Evolutionary conservation across 2,797 vertebrate species (phyloP).

Genomic region (Macropus fuliginosus): DNA sequence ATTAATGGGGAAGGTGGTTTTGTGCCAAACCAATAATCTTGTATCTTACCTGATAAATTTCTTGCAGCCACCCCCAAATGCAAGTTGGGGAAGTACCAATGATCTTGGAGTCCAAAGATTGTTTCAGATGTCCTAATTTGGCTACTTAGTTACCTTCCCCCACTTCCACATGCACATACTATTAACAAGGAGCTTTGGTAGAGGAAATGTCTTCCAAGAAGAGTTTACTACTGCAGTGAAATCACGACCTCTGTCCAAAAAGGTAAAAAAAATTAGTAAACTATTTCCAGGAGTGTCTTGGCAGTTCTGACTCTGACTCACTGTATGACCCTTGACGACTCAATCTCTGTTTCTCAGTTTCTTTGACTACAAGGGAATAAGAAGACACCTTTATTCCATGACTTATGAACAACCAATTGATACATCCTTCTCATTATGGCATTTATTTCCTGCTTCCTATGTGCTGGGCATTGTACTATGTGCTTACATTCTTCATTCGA

Average conservation of each 20-base stretch:
- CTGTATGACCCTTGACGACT: not conserved
- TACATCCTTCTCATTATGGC: not conserved
- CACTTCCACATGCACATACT: not conserved
- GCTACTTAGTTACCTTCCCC: not conserved
- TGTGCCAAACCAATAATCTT: not conserved
- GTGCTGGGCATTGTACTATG: not conserved
- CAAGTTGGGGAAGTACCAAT: not conserved
- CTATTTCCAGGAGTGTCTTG: not conserved
- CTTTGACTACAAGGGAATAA: not conserved
- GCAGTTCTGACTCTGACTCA: not conserved
- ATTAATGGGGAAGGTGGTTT: not conserved
- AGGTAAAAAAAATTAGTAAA: not conserved
- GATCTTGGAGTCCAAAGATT: not conserved
- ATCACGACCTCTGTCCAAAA: not conserved
- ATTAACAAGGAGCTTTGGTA: not conserved
- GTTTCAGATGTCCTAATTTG: not conserved
- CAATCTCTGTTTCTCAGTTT: not conserved
- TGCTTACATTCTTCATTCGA: not conserved
- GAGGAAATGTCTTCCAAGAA: not conserved
- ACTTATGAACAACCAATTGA: not conserved
- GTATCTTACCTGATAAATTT: not conserved
- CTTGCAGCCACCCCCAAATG: not conserved
- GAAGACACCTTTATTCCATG: not conserved
- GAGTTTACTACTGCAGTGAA: not conserved
- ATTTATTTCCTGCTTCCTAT: not conserved